These are phyloP conservation scores for Botia kubotai DNA, from an alignment of 2,797 vertebrate genomes.

Conservation along the genomic window DNA sequence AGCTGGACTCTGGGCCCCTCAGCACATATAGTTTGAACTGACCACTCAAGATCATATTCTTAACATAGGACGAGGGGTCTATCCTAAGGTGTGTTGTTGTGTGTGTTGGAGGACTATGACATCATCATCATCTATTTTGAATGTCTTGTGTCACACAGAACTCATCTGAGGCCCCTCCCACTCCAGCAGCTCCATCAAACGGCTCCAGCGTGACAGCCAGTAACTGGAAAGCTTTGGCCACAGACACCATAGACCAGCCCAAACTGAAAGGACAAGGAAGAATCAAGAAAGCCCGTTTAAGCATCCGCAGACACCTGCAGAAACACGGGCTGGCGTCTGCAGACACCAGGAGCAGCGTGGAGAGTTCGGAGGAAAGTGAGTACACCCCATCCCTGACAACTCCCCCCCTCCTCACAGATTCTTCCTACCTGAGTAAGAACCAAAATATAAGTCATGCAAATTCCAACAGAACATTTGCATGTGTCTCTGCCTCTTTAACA, in stretches of 20 bases:
- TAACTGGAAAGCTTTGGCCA: slow-evolving; percentile 59
- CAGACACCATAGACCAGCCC: slow-evolving; percentile 76
- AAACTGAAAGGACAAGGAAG: slow-evolving; percentile 84
- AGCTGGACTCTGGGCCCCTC: too few species aligned
- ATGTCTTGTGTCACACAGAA: slow-evolving; percentile 58
- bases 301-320: slow-evolving; percentile 86
- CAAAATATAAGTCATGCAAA: background rate
- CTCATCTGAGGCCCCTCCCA: background rate
- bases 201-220: slow-evolving; percentile 37
- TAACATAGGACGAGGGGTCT: too few species aligned
- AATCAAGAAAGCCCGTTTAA: slow-evolving; percentile 80
- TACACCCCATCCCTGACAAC: slow-evolving; percentile 29
- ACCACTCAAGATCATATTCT: too few species aligned
- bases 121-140: background rate
- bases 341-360: slow-evolving; percentile 86
- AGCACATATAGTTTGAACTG: too few species aligned
- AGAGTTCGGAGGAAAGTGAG: slow-evolving; percentile 84
- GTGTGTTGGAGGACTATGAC: background rate
- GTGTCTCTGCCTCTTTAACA: too few species aligned
- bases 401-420: slow-evolving; percentile 19
- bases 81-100: too few species aligned
- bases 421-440: background rate
- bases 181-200: slow-evolving; percentile 38
- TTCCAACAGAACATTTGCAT: slow-evolving; percentile 18
- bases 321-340: slow-evolving; percentile 78